These are phyloP conservation scores for Pelecanus crispus DNA, from an alignment of 2,113 vertebrate species.

Conservation along the genomic window DNA sequence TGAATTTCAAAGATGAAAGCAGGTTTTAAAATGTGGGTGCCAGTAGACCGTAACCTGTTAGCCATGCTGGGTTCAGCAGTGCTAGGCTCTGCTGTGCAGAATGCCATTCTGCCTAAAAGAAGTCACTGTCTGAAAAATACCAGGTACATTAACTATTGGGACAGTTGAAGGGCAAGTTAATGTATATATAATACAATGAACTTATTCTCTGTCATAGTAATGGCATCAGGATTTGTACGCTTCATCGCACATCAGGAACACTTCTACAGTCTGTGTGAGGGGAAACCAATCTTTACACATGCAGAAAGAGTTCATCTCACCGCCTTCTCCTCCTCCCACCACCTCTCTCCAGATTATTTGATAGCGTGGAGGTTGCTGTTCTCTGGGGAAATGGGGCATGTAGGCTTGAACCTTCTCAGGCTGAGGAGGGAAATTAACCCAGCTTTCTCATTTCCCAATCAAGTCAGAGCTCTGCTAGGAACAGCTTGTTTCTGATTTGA, in stretches of 20 bases:
- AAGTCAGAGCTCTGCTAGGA: background rate
- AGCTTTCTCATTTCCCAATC: background rate
- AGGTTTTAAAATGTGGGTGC: background rate
- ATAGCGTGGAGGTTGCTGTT: background rate
- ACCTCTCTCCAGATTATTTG: background rate
- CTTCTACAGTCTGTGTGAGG: background rate
- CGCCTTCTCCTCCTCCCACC: background rate
- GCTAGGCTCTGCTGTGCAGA: background rate
- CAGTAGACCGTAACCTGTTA: background rate
- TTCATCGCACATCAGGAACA: background rate
- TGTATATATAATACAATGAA: background rate
- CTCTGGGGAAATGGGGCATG: background rate
- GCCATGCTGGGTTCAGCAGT: background rate
- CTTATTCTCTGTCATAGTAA: background rate
- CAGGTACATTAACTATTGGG: rapidly evolving
- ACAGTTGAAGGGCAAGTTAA: background rate
- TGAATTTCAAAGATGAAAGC: background rate
- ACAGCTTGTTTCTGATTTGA: background rate
- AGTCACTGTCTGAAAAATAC: too few relatives aligned
- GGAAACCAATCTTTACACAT: background rate
- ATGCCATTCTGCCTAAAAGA: background rate
- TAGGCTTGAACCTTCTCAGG: background rate
- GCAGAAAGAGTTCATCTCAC: background rate
- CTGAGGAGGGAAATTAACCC: background rate
- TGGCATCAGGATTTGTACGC: background rate